phyloP scores from a whole-genome alignment of 1,140 invertebrate genomes.

The Araneus ventricosus region DNA sequence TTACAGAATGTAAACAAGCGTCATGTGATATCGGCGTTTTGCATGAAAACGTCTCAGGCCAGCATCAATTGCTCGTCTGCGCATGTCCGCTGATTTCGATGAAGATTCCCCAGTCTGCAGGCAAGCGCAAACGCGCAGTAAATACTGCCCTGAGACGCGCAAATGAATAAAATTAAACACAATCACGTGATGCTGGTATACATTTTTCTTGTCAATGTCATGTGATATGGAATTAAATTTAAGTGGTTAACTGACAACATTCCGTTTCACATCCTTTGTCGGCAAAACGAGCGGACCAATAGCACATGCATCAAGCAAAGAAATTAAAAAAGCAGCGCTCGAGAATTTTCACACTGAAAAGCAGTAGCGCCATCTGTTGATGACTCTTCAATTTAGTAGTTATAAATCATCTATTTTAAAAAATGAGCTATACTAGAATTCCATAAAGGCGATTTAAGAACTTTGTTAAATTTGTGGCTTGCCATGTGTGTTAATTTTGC shows the following conservation, averaged over 20 bases:
- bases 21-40: neutral
- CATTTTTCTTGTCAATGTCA: neutral
- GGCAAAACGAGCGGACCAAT: conserved; percentile 14
- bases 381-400: conserved; percentile 40
- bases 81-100: neutral
- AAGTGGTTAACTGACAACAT: neutral
- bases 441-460: conserved; percentile 30
- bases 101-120: neutral
- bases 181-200: neutral
- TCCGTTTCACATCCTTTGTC: neutral
- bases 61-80: neutral
- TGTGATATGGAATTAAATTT: neutral
- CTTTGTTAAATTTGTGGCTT: conserved; percentile 50
- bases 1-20: neutral
- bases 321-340: conserved; percentile 1
- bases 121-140: neutral
- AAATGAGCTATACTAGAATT: conserved; percentile 55
- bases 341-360: neutral
- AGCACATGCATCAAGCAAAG: conserved; percentile 20
- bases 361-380: conserved; percentile 29
- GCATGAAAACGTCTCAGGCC: neutral
- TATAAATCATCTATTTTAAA: conserved; percentile 50
- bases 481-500: conserved; percentile 58
- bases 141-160: neutral
- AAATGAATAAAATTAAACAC: neutral